Evolutionary conservation across 2,888 invertebrate species (phyloP).

Genomic region (Amorpha juglandis): DNA sequence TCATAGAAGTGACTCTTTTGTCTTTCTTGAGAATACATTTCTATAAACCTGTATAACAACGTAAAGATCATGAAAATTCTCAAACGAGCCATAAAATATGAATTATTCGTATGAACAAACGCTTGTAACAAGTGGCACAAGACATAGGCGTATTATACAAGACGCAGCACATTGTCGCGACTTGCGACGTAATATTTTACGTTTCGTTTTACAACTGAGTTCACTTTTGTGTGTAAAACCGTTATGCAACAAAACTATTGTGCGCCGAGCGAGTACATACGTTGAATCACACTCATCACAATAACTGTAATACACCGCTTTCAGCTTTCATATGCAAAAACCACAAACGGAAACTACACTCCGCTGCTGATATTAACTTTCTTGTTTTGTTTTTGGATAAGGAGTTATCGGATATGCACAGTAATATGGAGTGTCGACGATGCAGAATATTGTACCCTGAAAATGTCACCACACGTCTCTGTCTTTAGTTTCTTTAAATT

Average conservation of each 20-base stretch:
- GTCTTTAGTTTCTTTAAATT: too few species aligned
- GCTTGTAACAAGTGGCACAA: background rate
- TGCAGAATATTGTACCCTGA: too few species aligned
- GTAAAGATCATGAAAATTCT: background rate
- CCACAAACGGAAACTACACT: slow-evolving; percentile 15
- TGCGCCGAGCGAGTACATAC: background rate
- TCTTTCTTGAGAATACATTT: too few species aligned
- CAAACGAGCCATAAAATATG: background rate
- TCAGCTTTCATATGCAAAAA: slow-evolving; percentile 20
- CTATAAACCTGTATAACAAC: too few species aligned
- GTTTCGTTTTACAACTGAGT: slow-evolving; percentile 23
- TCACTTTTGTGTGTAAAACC: slow-evolving; percentile 27
- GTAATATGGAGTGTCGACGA: too few species aligned
- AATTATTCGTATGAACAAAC: background rate
- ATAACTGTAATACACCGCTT: slow-evolving; percentile 12
- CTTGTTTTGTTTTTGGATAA: slow-evolving; percentile 8
- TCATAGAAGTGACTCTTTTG: too few species aligned
- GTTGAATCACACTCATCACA: slow-evolving; percentile 12
- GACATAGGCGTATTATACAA: slow-evolving; percentile 20
- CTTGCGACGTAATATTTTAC: slow-evolving; percentile 24
- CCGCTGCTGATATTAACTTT: slow-evolving; percentile 2
- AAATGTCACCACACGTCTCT: too few species aligned
- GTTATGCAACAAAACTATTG: slow-evolving; percentile 22
- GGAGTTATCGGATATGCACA: background rate
- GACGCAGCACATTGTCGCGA: slow-evolving; percentile 23